Base-by-base conservation (phyloP, 2,888 invertebrate species). In the Teleogryllus oceanicus region DNA sequence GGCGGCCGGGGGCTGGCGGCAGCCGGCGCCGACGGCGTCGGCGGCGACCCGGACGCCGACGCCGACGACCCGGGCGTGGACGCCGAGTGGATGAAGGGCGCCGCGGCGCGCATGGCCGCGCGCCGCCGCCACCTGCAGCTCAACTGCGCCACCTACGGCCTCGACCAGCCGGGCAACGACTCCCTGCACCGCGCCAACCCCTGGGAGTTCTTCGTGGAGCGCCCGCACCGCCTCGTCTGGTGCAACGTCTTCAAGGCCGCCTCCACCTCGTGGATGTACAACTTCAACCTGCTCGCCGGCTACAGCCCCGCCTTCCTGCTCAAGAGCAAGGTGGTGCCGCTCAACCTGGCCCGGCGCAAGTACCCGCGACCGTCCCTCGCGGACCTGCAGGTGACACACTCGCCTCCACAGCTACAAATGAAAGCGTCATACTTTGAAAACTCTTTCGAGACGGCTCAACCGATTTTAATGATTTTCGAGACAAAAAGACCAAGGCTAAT, bases 241-340 rank as follows among this genome's bases (percentile, higher is more conserved):
- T 94, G 94, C 86, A 94, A 94, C 85, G 92, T 94, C 82, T 94
- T 94, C 86, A 94, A 82, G 89, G 94, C 94, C 10, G 94, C 94
- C 3, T 95, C 95, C n/a, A 94, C 95, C 21, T 95, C 95, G 0
- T 96, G 96, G 95, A 94, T 96, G 93, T 95, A 95, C 88, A 95
- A 95, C 88, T 95, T 96, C 87, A 95, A 95, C 87, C 88, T 94
- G 79, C 91, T 96, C 87, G 95, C 95, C 12, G 95, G 95, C 84
- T 94, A 95, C 87, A 91, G 92, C 81, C 92, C 94, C 13, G 91
- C 91, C 79, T 95, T 93, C 88, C 88, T 95, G 84, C 92, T 92
- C 85, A 92, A 92, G 85, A 94, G 93, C 80, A 81, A 82, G 50
- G 90, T 93, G 85, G 94, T 95, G 78, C 93, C 94, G 78, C 89